These are phyloP conservation scores for Diplolepis rosae DNA, from an alignment of 2,888 invertebrate genomes.

Conservation along the genomic window DNA sequence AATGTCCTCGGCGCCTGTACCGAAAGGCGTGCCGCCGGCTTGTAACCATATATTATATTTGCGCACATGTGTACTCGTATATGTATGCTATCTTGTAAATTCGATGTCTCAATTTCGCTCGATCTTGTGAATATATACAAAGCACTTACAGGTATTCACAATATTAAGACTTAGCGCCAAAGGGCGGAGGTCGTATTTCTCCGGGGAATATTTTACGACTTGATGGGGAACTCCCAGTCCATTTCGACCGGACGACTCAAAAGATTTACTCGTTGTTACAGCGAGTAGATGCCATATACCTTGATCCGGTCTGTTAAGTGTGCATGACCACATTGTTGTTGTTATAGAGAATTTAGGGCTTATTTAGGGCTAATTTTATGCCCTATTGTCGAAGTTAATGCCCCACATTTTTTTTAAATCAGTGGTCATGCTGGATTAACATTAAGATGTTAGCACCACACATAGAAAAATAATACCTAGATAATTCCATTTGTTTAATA, in stretches of 20 bases:
- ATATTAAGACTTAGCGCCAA: constrained; percentile 42
- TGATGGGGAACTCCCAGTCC: constrained; percentile 27
- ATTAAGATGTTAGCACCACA: too few species aligned
- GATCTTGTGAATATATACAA: constrained; percentile 37
- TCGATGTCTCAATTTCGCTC: constrained; percentile 46
- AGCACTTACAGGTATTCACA: constrained; percentile 34
- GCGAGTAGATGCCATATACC: constrained; percentile 26
- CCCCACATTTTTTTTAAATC: too few species aligned
- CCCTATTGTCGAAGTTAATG: too few species aligned
- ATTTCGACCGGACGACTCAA: constrained; percentile 16
- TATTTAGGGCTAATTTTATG: too few species aligned
- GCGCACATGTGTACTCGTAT: too few species aligned
- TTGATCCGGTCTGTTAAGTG: too few species aligned
- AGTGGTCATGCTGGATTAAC: too few species aligned
- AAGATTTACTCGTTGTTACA: constrained; percentile 35
- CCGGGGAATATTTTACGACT: constrained; percentile 35
- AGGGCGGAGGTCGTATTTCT: constrained; percentile 42
- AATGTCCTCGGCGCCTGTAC: constrained; percentile 42
- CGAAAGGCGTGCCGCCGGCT: constrained; percentile 44
- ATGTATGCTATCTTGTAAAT: constrained; percentile 30
- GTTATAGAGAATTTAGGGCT: too few species aligned
- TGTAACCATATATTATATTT: constrained; percentile 41
- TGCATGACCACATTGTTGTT: too few species aligned
- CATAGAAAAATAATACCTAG: too few species aligned
- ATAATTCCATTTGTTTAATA: too few species aligned